Evolutionary conservation across 1,140 invertebrate genomes (phyloP).

Genomic region (Drosophila cardini): DNA sequence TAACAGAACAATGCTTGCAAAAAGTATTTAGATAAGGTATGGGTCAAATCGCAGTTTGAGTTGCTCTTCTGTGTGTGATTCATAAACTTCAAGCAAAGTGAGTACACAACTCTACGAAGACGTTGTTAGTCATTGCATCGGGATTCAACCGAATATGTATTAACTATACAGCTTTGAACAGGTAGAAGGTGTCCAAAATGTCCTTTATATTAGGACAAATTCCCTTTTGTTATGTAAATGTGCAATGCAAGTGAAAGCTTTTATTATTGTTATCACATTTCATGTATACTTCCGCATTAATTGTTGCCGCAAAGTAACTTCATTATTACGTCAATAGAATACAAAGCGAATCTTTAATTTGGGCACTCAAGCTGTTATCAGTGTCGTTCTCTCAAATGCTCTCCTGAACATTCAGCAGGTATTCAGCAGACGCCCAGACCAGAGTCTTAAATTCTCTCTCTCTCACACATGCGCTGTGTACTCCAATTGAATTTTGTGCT

Average conservation of each 20-base stretch:
- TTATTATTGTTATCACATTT: slow-evolving; percentile 44
- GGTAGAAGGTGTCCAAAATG: slow-evolving; percentile 38
- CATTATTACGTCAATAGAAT: slow-evolving; percentile 46
- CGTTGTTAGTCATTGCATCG: neutral
- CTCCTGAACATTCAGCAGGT: slow-evolving; percentile 51
- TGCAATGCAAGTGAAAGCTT: slow-evolving; percentile 9
- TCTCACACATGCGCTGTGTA: slow-evolving; percentile 26
- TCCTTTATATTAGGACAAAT: slow-evolving; percentile 3
- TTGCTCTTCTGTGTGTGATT: slow-evolving; percentile 41
- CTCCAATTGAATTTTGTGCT: neutral
- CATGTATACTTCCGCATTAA: slow-evolving; percentile 53
- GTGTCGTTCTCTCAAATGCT: slow-evolving; percentile 1
- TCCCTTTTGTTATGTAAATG: slow-evolving; percentile 5
- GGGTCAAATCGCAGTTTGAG: slow-evolving; percentile 41
- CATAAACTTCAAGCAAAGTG: slow-evolving; percentile 10
- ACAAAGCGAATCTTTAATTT: slow-evolving; percentile 16
- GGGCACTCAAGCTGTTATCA: slow-evolving; percentile 29
- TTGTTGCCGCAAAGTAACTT: slow-evolving; percentile 50
- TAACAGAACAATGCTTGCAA: slow-evolving; percentile 29
- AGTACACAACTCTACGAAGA: neutral
- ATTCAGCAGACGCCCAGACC: slow-evolving; percentile 57
- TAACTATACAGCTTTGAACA: slow-evolving; percentile 58
- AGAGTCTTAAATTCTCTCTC: neutral
- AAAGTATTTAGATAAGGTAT: slow-evolving; percentile 39
- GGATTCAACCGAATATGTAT: neutral